A percentile compares a stretch with the other conserved stretches of the same genome.
phyloP scores from a whole-genome alignment of 2,888 invertebrate genomes.

The Liopterus haemorrhoidalis region DNA sequence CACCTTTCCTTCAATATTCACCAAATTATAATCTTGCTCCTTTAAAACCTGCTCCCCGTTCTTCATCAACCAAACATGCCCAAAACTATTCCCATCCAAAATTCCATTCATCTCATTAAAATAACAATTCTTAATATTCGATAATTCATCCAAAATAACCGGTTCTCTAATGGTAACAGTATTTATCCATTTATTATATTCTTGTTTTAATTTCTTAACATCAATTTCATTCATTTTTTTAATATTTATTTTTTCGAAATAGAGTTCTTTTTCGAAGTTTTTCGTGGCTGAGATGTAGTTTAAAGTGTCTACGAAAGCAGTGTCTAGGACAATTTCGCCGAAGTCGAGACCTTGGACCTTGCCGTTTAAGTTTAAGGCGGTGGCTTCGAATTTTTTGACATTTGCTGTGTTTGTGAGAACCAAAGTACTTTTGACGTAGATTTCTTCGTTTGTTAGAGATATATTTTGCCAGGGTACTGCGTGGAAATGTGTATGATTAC shows the following conservation, averaged over 20 bases:
- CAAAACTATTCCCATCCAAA: slow-evolving; percentile 42
- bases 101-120: slow-evolving; percentile 47
- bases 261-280: slow-evolving; percentile 35
- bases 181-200: slow-evolving; percentile 21
- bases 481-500: slow-evolving; percentile 31
- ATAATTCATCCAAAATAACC: slow-evolving; percentile 42
- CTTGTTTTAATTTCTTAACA: slow-evolving; percentile 20
- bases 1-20: slow-evolving; percentile 40
- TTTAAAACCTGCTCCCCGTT: slow-evolving; percentile 39
- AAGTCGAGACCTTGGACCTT: slow-evolving; percentile 37
- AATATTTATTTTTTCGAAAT: slow-evolving; percentile 33
- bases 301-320: slow-evolving; percentile 33
- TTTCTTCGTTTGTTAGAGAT: slow-evolving; percentile 28
- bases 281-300: slow-evolving; percentile 34
- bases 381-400: slow-evolving; percentile 28
- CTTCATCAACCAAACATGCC: slow-evolving; percentile 43
- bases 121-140: too few species aligned
- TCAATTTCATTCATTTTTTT: slow-evolving; percentile 20
- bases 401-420: slow-evolving; percentile 27
- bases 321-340: slow-evolving; percentile 37
- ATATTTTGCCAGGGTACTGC: slow-evolving; percentile 32
- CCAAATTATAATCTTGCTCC: slow-evolving; percentile 37
- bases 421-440: slow-evolving; percentile 32
- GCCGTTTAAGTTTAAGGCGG: slow-evolving; percentile 28
- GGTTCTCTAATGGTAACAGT: slow-evolving; percentile 26